Evolutionary conservation across 2,888 invertebrate genomes (phyloP), one percentile per base, ranked within the genome.

Genomic region (Carterocephalus palaemon): DNA sequence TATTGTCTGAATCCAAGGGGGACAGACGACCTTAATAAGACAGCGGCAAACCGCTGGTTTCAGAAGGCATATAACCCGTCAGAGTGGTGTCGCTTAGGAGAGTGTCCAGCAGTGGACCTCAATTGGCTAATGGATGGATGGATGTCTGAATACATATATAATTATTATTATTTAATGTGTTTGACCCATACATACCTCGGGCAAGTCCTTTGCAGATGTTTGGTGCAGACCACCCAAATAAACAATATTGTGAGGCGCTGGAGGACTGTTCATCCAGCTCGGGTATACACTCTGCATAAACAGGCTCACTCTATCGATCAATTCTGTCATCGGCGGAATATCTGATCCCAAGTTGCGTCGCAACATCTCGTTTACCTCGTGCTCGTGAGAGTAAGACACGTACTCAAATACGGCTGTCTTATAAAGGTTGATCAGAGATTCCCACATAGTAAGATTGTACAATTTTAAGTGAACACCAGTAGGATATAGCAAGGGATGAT

Each of bases 231-330:
- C 34, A 5, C 23, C 34, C 8, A 15, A 1, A 23, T 34, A 34
- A 15, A 34, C 23, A n/a, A 23, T 34, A 5, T 13, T 15, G 8
- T n/a, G 22, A 7, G 34, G 34, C 5, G 15, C 5, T 6, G 34
- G 34, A 22, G 34, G 34, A 23, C 23, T 34, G 6, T 23, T 23
- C 13, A 23, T 10, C 34, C 34, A 34, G 15, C 13, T 15, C 6
- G 34, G 23, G 15, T 34, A 20, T 9, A 23, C 4, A 15, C 5
- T 13, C 15, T 34, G 34, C 1, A 23, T 6, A 15, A 10, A 34
- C 4, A 23, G 2, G 3, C 23, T 8, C 15, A 23, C 34, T 22
- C 15, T 34, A 15, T 34, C 23, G 3, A 9, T 8, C 9, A 34
- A 22, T 15, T 34, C 23, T 12, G 8, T 33, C n/a, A 33, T 7